These are phyloP conservation scores for Gadopsis bispinosus DNA, from an alignment of 2,797 vertebrate species.

Conservation along the genomic window DNA sequence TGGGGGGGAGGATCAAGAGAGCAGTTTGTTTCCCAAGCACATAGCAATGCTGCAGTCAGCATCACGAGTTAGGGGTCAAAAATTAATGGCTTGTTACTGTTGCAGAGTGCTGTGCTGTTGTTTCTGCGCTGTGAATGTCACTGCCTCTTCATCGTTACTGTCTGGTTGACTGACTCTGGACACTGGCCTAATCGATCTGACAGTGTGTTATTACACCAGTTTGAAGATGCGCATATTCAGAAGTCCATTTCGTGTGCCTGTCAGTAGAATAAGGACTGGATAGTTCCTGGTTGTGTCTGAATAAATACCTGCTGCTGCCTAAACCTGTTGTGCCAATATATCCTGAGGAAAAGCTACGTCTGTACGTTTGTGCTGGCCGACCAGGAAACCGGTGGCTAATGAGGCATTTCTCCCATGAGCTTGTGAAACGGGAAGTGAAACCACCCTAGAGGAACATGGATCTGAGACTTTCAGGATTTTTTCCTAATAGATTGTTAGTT, in stretches of 20 bases:
- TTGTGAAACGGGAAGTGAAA: conserved; percentile 55
- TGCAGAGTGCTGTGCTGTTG: conserved; percentile 31
- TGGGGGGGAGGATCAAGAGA: conserved; percentile 60
- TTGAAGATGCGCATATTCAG: not conserved
- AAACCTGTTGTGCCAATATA: not conserved
- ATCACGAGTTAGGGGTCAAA: conserved; percentile 65
- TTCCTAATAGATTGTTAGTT: not conserved
- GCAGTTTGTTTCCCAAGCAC: conserved; percentile 46
- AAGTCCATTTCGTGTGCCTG: not conserved
- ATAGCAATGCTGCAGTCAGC: conserved; percentile 58
- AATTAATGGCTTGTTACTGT: conserved; percentile 64
- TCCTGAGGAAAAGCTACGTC: conserved; percentile 7
- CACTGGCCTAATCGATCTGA: conserved; percentile 32
- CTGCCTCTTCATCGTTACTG: conserved; percentile 13
- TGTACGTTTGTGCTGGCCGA: conserved; percentile 25
- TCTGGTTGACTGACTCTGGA: conserved; percentile 46
- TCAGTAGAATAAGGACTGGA: not conserved
- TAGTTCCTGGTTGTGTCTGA: not conserved
- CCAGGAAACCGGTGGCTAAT: conserved; percentile 58
- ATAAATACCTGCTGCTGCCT: not conserved
- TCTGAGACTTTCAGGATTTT: conserved; percentile 22
- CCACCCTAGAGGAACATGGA: conserved; percentile 19
- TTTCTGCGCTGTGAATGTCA: conserved; percentile 43
- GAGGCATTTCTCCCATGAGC: conserved; percentile 54
- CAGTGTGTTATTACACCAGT: conserved; percentile 33